Evolutionary conservation across 1,140 invertebrate species (phyloP).

Genomic region (Antheraea mylitta): DNA sequence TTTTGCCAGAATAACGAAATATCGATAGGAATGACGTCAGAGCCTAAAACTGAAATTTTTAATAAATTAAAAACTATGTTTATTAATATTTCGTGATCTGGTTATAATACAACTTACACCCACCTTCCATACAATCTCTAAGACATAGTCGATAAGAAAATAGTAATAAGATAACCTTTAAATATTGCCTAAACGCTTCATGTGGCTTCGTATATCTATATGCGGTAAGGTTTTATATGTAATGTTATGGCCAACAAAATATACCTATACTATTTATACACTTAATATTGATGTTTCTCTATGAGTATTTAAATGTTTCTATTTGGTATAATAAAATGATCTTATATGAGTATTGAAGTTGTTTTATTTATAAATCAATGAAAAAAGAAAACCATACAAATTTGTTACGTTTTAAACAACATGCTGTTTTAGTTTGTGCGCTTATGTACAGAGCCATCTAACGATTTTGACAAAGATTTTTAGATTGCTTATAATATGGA

Average conservation of each 20-base stretch:
- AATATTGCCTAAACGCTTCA: slow-evolving; percentile 4
- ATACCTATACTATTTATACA: neutral
- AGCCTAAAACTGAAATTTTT: no score
- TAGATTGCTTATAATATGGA: no score
- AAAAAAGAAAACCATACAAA: no score
- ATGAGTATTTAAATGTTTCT: neutral
- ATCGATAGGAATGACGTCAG: neutral
- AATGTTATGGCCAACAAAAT: neutral
- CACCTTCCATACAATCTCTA: neutral
- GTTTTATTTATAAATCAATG: neutral
- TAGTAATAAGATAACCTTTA: slow-evolving; percentile 9
- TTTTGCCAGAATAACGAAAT: no score
- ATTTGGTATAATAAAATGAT: slow-evolving; percentile 3
- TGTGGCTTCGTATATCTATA: neutral
- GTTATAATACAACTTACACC: neutral
- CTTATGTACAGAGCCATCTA: no score
- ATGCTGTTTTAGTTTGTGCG: no score
- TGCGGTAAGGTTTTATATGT: neutral
- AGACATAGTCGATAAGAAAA: neutral
- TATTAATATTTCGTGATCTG: neutral
- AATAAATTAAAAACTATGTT: neutral
- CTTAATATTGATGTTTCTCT: neutral
- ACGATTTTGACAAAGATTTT: no score
- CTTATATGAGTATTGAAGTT: slow-evolving; percentile 3
- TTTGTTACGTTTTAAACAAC: no score